Base-by-base conservation (phyloP, 2,797 vertebrate genomes). In the Coracias cyanogaster region DNA sequence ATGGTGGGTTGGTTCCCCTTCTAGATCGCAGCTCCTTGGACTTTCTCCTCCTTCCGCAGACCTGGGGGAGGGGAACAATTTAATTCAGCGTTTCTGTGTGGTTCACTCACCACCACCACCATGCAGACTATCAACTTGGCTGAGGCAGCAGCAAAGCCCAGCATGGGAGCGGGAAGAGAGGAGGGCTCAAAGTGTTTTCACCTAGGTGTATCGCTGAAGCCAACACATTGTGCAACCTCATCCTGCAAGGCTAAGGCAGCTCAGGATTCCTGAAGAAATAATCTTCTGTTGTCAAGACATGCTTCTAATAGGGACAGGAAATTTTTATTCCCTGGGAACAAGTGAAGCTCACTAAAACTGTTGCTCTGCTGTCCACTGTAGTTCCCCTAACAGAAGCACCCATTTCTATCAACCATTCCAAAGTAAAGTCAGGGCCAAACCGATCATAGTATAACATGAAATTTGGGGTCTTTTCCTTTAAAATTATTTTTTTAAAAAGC, bases 61-160 rank as follows among this genome's bases (percentile, higher is more conserved):
- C 24, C 20, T 9, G 4, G 31, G 33, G 8, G 26, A 31, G 1
- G 2, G 28, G 20, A 24, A 35, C 0, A 0, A 31, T 25, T 72
- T 22, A 35, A 25, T n/a, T 35, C 16, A 15, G 18, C 10, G 12
- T 35, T 66, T 76, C 41, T 58, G 15, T 22, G 69, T 9, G 3
- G 57, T 39, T 62, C 64, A 28, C 20, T 54, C 20, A 3, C 48
- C 10, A 9, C 10, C 19, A 29, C 29, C 54, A 41, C 13, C 8
- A 18, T 3, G 1, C 26, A 35, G 51, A n/a, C 37, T 69, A 76
- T 14, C 1, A 3, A 25, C 43, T 19, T 3, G 1, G 55, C 14
- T 4, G 2, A 55, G 39, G 39, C 21, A 95, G 48, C 48, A 70
- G 77, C 29, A 9, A 49, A 70, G 51, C 19, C 11, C 89, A 51